Evolutionary conservation across 2,888 invertebrate genomes (phyloP).

Genomic region (Drosophila kuntzei): DNA sequence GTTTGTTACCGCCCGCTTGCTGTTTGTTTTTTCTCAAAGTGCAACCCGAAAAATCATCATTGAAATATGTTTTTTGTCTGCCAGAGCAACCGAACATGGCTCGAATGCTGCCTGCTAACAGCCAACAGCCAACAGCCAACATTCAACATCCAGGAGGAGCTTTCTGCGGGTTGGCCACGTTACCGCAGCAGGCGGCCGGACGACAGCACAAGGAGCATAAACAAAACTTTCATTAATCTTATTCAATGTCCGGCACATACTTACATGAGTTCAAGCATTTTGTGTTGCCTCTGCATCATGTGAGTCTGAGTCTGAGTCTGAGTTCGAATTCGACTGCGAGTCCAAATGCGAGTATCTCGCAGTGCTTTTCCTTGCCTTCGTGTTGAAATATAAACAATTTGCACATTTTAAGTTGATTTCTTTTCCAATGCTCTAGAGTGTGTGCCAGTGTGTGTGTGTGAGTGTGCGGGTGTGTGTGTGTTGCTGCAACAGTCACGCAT

Average conservation of each 20-base stretch:
- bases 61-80: constrained; percentile 66
- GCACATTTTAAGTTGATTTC: constrained; percentile 78
- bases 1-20: constrained; percentile 51
- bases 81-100: constrained; percentile 25
- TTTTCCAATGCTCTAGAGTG: constrained; percentile 16
- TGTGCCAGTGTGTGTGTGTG: neutral
- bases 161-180: constrained; percentile 41
- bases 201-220: constrained; percentile 59
- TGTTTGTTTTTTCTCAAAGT: constrained; percentile 49
- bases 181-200: constrained; percentile 69
- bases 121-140: constrained; percentile 10
- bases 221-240: constrained; percentile 78
- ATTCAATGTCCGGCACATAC: constrained; percentile 79
- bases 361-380: constrained; percentile 12
- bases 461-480: neutral
- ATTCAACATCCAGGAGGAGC: constrained; percentile 11
- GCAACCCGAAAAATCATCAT: constrained; percentile 59
- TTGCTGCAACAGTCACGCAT: constrained; percentile 68
- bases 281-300: constrained; percentile 30
- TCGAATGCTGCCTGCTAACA: constrained; percentile 27
- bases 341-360: constrained; percentile 19
- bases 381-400: constrained; percentile 74
- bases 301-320: constrained; percentile 1
- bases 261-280: constrained; percentile 60
- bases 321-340: constrained; percentile 2